Percentiles rank a stretch among this genome's conserved stretches.
Conservation (phyloP, 2,888 invertebrate species). For the Sphaerophoria taeniata region DNA sequence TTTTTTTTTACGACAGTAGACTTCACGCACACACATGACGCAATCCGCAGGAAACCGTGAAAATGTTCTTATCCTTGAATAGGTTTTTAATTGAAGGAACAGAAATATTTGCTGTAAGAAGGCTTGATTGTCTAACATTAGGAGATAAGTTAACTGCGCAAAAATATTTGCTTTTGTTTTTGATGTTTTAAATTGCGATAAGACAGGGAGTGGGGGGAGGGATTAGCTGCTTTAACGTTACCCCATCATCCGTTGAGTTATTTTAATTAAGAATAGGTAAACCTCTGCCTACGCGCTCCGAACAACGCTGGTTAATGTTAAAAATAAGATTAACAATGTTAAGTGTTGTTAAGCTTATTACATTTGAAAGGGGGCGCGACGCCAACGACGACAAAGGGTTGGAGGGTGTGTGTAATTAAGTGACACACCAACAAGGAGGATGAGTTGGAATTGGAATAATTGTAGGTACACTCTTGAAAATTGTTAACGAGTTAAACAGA, state of each 20-base stretch:
- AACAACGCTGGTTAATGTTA: constrained; percentile 24
- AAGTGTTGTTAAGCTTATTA: constrained; percentile 62
- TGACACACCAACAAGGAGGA: constrained; percentile 26
- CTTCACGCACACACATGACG: background rate
- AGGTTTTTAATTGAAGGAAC: no score
- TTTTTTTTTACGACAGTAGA: constrained; percentile 31
- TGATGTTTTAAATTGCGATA: constrained; percentile 12
- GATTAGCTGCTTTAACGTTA: constrained; percentile 5
- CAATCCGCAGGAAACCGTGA: no score
- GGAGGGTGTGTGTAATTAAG: constrained; percentile 46
- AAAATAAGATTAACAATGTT: constrained; percentile 67
- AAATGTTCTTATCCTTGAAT: no score
- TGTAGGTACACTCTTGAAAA: constrained; percentile 4
- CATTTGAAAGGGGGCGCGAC: constrained; percentile 1
- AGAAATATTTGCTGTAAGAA: no score
- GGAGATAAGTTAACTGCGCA: background rate
- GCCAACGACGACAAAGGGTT: background rate
- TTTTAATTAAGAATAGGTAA: constrained; percentile 57
- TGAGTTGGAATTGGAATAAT: constrained; percentile 18
- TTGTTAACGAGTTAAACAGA: background rate
- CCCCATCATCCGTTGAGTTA: constrained; percentile 19
- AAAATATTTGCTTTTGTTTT: constrained; percentile 21
- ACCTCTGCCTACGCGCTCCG: background rate
- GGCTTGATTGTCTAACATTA: background rate
- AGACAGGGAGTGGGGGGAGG: constrained; percentile 9